These are phyloP conservation scores for Congeria kusceri DNA, from an alignment of 2,888 invertebrate species.

Conservation along the genomic window DNA sequence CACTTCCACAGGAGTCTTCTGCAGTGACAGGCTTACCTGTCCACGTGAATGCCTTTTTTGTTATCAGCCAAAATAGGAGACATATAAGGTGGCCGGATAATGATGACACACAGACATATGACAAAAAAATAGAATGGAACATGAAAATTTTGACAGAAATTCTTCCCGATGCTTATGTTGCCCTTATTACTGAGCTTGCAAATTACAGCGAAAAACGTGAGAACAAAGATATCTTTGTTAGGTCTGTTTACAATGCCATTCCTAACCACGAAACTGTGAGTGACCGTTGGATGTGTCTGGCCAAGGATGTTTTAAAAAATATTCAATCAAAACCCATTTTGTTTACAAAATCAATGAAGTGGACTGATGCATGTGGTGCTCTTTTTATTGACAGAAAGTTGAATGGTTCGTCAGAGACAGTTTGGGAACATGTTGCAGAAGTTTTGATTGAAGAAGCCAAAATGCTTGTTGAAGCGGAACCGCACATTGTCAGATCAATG, in stretches of 20 bases:
- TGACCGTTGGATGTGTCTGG: slow-evolving; percentile 24
- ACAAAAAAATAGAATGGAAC: slow-evolving; percentile 39
- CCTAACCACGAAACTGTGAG: slow-evolving; percentile 12
- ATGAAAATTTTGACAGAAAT: slow-evolving; percentile 28
- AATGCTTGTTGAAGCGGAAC: background rate
- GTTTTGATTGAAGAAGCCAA: slow-evolving; percentile 1
- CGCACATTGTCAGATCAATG: slow-evolving; percentile 8
- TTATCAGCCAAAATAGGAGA: slow-evolving; percentile 40
- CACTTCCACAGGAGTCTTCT: slow-evolving; percentile 38
- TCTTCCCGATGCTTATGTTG: slow-evolving; percentile 36
- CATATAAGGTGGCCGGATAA: slow-evolving; percentile 37
- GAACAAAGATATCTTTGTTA: background rate
- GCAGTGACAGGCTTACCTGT: slow-evolving; percentile 42
- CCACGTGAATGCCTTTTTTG: slow-evolving; percentile 51
- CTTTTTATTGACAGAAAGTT: background rate
- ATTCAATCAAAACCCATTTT: slow-evolving; percentile 5
- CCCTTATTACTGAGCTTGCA: slow-evolving; percentile 16
- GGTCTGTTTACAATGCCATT: slow-evolving; percentile 23
- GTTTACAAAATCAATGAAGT: background rate
- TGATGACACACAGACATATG: background rate
- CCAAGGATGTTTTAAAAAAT: slow-evolving; percentile 10
- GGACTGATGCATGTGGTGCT: background rate
- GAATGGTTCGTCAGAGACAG: background rate
- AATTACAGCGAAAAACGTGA: slow-evolving; percentile 1
- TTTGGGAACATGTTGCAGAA: slow-evolving; percentile 2